Base-by-base conservation (phyloP, 2,113 vertebrate species). In the Pterocles gutturalis region DNA sequence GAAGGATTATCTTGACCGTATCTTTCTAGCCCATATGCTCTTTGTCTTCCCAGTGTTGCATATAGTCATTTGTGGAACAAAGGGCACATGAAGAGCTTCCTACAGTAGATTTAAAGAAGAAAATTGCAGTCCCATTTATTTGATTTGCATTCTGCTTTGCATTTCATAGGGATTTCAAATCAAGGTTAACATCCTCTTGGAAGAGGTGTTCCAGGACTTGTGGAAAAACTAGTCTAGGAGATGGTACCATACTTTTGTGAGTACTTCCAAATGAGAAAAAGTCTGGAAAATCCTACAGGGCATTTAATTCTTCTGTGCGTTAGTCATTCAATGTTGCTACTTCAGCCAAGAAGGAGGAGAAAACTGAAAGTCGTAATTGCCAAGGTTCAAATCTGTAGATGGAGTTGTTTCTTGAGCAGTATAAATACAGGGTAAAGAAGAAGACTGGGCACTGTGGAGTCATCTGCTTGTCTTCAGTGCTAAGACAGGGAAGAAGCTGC, bases 61-160 rank as follows among this genome's bases (percentile, higher is more conserved):
- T 64, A 2, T 34, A 85, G 31, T 87, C 7, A 7, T 90, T 85
- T 61, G 29, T 81, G 55, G 64, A 92, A 24, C 46, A 67, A 62
- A 45, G 60, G 31, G 18, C 62, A 55, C 36, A 6, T 46, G 3
- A 80, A 66, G n/a, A 83, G 7, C 67, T 86, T 83, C 26, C 24
- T 96, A 5, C 29, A 31, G 64, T 21, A 71, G 61, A 36, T 62
- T 54, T 48, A 36, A 86, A 66, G 77, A 69, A 78, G 60, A 77
- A 84, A 83, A 57, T 60, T 66, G 26, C 51, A 55, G 65, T 89
- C 38, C 29, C 18, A 14, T 87, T 77, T 64, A 66, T 60, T 64
- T 82, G n/a, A 79, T 95, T 96, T 95, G 77, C 77, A 62, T 94
- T 57, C 62, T 75, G 26, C 62, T 96, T 95, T 96, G 75, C 55